A percentile compares a stretch with the other conserved stretches of the same genome.
Evolutionary conservation across 2,113 vertebrate species (phyloP).

Genomic region (Hippocampus barbouri): DNA sequence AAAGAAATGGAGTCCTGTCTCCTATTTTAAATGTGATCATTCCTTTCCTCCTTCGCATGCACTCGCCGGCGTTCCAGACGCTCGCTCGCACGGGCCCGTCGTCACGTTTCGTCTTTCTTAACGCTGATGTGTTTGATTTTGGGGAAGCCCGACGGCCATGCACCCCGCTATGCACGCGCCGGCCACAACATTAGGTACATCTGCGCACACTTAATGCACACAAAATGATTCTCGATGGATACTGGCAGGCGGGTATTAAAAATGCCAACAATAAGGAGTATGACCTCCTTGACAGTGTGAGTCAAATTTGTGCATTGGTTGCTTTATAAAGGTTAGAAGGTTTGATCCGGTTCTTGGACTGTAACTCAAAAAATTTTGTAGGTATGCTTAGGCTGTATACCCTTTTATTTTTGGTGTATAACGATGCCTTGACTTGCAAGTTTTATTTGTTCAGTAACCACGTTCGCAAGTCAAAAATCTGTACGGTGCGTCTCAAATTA

Average conservation of each 20-base stretch:
- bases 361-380: neutral
- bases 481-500: too few relatives aligned
- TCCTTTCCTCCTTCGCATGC: slow-evolving; percentile 25
- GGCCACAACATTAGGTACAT: neutral
- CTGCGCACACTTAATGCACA: neutral
- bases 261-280: neutral
- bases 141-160: slow-evolving; percentile 2
- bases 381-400: neutral
- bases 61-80: slow-evolving; percentile 4
- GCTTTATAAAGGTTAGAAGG: neutral
- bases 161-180: neutral
- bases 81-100: slow-evolving; percentile 25
- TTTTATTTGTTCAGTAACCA: too few relatives aligned
- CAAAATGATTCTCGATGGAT: neutral
- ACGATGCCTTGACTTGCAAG: too few relatives aligned
- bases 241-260: neutral
- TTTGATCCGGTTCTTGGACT: neutral
- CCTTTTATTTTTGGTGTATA: neutral
- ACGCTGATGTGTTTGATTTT: neutral
- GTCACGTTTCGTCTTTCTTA: neutral
- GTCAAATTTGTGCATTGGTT: neutral
- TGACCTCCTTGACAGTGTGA: neutral
- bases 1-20: slow-evolving; percentile 63
- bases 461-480: too few relatives aligned
- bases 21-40: slow-evolving; percentile 63